Evolutionary conservation across 2,113 vertebrate species (phyloP).

Genomic region (Cryptoleucopteryx plumbea): DNA sequence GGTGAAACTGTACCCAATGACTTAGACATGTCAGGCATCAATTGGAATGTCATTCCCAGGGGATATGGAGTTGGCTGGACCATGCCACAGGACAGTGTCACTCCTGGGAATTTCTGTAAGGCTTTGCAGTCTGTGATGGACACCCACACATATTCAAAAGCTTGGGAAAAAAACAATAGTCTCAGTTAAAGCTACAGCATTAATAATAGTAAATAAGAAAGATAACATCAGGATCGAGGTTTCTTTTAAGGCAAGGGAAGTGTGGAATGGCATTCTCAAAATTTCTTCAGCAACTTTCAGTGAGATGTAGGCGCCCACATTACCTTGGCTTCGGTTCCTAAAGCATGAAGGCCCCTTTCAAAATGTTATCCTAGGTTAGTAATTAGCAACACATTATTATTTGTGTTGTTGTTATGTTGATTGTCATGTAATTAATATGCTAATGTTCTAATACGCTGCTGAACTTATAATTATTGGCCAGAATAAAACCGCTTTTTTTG

Average conservation of each 20-base stretch:
- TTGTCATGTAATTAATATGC: slow-evolving; percentile 7
- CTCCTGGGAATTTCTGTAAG: background rate
- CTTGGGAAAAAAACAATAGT: background rate
- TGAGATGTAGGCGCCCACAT: background rate
- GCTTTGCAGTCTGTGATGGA: background rate
- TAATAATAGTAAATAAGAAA: background rate
- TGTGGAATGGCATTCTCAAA: background rate
- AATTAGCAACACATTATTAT: background rate
- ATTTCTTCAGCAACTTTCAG: background rate
- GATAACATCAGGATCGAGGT: background rate
- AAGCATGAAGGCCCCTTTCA: background rate
- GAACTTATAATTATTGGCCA: background rate
- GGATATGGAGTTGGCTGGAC: background rate
- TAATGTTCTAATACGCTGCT: background rate
- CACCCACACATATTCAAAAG: background rate
- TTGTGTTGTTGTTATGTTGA: background rate
- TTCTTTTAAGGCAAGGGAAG: background rate
- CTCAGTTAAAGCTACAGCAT: background rate
- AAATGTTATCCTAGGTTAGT: background rate
- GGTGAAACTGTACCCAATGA: background rate
- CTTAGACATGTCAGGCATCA: background rate
- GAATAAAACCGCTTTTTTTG: background rate
- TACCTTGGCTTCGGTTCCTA: background rate
- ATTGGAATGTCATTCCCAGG: background rate
- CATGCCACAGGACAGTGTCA: no score